Percentiles rank a stretch among this genome's conserved stretches.
Conservation (phyloP, 2,113 vertebrate genomes). For the Crotalus horridus region DNA sequence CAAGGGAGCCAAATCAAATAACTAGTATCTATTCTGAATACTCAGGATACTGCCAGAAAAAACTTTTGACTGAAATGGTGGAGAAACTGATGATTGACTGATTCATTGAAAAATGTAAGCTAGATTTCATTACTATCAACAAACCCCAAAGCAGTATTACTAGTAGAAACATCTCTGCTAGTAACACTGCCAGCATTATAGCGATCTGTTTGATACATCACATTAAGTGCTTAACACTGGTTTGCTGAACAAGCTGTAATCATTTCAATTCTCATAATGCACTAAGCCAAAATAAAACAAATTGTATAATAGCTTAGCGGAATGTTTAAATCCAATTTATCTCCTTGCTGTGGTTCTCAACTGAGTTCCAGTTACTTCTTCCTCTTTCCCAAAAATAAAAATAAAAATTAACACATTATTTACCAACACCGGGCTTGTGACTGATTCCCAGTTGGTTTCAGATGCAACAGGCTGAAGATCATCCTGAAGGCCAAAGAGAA, state of each 20-base stretch:
- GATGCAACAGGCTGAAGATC: constrained; percentile 73
- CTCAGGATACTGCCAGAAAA: neutral
- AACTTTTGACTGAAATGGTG: neutral
- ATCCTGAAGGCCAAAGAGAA: constrained; percentile 69
- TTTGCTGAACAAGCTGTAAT: neutral
- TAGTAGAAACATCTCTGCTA: neutral
- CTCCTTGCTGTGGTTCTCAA: constrained; percentile 14
- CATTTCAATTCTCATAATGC: neutral
- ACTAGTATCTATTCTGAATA: too few relatives aligned
- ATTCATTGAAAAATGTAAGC: neutral
- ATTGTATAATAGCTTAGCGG: neutral
- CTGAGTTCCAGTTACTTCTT: constrained; percentile 35
- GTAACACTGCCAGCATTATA: constrained; percentile 1
- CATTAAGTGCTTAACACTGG: neutral
- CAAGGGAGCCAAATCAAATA: neutral
- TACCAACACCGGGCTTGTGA: constrained; percentile 79
- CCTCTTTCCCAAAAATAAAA: neutral
- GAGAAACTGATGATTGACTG: neutral
- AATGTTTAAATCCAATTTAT: neutral
- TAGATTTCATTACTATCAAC: neutral
- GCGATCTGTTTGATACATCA: neutral
- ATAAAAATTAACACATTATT: constrained; percentile 62
- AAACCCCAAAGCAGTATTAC: neutral
- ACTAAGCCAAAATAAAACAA: neutral
- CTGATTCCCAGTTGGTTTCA: constrained; percentile 81